Base-by-base conservation (phyloP, 2,888 invertebrate genomes). In the Tubiluchus corallicola region DNA sequence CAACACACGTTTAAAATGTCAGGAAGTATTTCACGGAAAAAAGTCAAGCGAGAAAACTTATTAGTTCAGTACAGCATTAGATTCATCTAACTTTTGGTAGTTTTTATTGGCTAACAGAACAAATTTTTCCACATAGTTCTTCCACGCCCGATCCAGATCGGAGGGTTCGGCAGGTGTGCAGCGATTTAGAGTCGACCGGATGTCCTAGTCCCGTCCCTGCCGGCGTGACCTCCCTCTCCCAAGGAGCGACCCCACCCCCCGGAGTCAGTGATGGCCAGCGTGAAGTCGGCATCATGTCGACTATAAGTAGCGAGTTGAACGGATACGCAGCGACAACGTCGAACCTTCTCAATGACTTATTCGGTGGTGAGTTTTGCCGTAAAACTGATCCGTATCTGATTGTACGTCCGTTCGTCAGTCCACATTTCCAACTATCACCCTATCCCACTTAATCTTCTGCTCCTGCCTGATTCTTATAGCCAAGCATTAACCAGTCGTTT, bases 241-340 rank as follows among this genome's bases (percentile, higher is more conserved):
- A 15, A 3, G 41, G 4, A 18, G 16, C 41, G 16, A 3, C 4
- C 19, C 17, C 17, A 16, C 4, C 3, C n/a, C 9, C n/a, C 4
- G 15, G 18, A 18, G 15, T n/a, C n/a, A n/a, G n/a, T n/a, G n/a
- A n/a, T n/a, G n/a, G n/a, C 2, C 54, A 54, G 15, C 52, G 54
- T 4, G 52, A 56, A 38, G 53, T 55, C 41, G 20, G 40, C 9
- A 17, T 46, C 3, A 40, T 50, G 21, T 44, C 40, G 16, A 42
- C 53, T 13, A 21, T 48, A 5, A 41, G 47, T 38, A 42, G 21
- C 16, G 42, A 48, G 9, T 17, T 53, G 21, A 53, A 55, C 40
- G 59, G 59, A 3, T 59, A 57, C 41, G 58, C 58, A 1, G 60
- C 58, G 45, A 59, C 56, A 43, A 57, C 58, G 20, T 53, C 54